Evolutionary conservation across 2,797 vertebrate genomes (phyloP).

Genomic region (Pteropus rufus): DNA sequence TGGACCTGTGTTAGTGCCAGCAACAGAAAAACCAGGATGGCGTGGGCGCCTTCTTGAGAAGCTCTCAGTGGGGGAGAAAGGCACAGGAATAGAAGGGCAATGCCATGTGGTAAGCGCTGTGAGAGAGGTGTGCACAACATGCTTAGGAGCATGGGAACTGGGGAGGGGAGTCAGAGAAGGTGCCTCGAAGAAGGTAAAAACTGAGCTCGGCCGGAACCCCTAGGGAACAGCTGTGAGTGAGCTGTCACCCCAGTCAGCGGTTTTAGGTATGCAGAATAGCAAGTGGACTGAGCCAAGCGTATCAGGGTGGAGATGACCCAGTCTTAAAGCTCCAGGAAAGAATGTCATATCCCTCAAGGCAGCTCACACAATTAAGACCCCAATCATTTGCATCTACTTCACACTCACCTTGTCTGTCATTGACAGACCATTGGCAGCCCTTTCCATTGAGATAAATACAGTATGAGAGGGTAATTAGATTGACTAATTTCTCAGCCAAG

Average conservation of each 20-base stretch:
- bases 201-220: not conserved
- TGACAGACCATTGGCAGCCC: constrained; percentile 60
- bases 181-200: not conserved
- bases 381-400: not conserved
- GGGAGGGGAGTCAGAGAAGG: not conserved
- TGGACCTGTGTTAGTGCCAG: not conserved
- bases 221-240: not conserved
- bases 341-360: not conserved
- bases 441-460: constrained; percentile 78
- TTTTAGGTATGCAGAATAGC: not conserved
- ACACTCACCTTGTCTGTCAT: constrained; percentile 65
- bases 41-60: not conserved
- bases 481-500: constrained; percentile 67
- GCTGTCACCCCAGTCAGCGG: not conserved
- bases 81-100: not conserved
- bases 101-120: rapidly evolving
- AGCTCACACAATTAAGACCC: not conserved
- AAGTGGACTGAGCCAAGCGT: not conserved
- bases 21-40: not conserved
- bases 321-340: not conserved
- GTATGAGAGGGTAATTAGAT: constrained; percentile 73
- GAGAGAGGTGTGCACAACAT: not conserved
- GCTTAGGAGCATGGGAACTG: not conserved
- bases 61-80: not conserved
- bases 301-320: not conserved